Percentiles rank a stretch among this genome's conserved stretches.
Conservation (phyloP, 2,888 invertebrate species). For the Rutpela maculata region DNA sequence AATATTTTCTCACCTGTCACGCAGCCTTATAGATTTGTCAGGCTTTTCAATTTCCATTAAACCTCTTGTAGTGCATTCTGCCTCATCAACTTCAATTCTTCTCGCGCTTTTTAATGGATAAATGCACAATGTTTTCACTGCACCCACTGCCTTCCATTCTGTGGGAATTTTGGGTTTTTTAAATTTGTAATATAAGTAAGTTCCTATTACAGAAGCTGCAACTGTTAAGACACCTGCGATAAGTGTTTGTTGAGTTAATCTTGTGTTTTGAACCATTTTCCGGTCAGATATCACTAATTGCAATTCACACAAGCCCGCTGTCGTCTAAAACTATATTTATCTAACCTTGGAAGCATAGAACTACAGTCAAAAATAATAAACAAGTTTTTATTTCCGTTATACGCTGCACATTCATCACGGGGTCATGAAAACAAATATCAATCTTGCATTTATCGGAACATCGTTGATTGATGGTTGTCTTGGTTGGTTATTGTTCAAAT, state of each 20-base stretch:
- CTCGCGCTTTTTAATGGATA: slow-evolving; percentile 63
- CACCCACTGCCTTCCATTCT: slow-evolving; percentile 60
- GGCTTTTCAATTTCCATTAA: slow-evolving; percentile 51
- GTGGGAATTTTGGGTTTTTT: slow-evolving; percentile 52
- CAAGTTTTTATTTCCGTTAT: not conserved
- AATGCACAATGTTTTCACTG: slow-evolving; percentile 55
- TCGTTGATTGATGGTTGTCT: too few species aligned
- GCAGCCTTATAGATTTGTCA: slow-evolving; percentile 48
- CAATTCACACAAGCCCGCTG: not conserved
- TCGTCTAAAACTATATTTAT: not conserved
- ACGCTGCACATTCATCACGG: not conserved
- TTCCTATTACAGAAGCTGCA: not conserved
- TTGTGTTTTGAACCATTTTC: not conserved
- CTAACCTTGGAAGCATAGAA: not conserved
- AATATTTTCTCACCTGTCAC: slow-evolving; percentile 57
- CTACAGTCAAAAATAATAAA: not conserved
- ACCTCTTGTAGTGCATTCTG: slow-evolving; percentile 56
- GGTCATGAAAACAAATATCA: too few species aligned
- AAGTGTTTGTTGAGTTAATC: slow-evolving; percentile 3
- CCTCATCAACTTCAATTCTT: slow-evolving; percentile 50
- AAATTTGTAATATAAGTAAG: not conserved
- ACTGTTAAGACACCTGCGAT: not conserved
- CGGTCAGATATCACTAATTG: not conserved
- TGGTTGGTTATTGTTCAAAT: too few species aligned
- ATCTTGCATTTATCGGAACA: too few species aligned